These are phyloP conservation scores for Scaptodrosophila latifasciaeformis DNA, from an alignment of 2,888 invertebrate genomes.

Conservation along the genomic window DNA sequence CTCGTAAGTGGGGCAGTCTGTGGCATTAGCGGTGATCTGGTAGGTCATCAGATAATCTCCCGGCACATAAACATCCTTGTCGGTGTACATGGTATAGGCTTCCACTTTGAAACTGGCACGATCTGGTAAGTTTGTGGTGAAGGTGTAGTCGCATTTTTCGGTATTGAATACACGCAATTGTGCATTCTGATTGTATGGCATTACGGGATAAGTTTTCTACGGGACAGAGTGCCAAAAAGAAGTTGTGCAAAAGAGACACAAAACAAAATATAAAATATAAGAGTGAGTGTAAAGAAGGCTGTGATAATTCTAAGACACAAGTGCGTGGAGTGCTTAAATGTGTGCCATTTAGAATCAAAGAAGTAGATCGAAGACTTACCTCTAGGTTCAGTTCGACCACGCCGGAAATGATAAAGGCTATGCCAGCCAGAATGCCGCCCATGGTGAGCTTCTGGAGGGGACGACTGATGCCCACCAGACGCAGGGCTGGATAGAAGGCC, in stretches of 20 bases:
- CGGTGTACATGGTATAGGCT: conserved; percentile 38
- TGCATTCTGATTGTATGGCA: conserved; percentile 78
- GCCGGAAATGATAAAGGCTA: conserved; percentile 91
- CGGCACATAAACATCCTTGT: conserved; percentile 52
- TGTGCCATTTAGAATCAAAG: neutral
- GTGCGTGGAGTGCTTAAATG: conserved; percentile 27
- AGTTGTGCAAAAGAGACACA: too few species aligned
- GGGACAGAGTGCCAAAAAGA: neutral
- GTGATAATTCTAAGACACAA: too few species aligned
- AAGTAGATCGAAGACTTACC: conserved; percentile 78
- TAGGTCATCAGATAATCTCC: conserved; percentile 22
- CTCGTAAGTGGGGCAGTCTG: conserved; percentile 24
- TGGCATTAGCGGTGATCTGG: conserved; percentile 9
- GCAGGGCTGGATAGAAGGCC: conserved; percentile 86
- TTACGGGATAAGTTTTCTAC: conserved; percentile 80
- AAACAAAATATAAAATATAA: too few species aligned
- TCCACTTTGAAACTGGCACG: conserved; percentile 40
- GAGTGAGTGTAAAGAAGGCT: too few species aligned
- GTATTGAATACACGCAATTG: conserved; percentile 85
- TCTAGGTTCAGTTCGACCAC: conserved; percentile 86
- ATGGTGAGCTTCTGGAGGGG: conserved; percentile 91
- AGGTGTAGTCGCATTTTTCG: conserved; percentile 74
- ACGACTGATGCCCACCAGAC: conserved; percentile 80
- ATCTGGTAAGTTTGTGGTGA: conserved; percentile 47
- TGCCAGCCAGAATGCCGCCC: conserved; percentile 90